Evolutionary conservation across 2,888 invertebrate genomes (phyloP).

Genomic region (Phortica okadai): DNA sequence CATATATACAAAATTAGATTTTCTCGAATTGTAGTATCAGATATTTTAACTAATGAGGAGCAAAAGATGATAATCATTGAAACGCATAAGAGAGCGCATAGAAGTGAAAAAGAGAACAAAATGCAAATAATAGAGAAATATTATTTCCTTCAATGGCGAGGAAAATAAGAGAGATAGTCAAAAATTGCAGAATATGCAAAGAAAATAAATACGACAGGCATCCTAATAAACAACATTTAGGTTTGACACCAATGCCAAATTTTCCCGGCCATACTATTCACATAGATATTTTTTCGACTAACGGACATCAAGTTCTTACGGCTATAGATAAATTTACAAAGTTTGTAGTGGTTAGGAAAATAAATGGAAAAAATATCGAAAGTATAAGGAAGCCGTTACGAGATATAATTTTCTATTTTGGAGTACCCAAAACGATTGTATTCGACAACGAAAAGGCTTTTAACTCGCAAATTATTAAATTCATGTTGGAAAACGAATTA

Average conservation of each 20-base stretch:
- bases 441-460: background rate
- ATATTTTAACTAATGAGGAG: background rate
- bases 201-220: constrained; percentile 43
- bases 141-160: too few relatives aligned
- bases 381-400: background rate
- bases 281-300: constrained; percentile 43
- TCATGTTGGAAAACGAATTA: background rate
- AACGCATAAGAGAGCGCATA: constrained; percentile 15
- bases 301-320: constrained; percentile 36
- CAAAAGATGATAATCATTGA: background rate
- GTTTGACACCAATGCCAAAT: constrained; percentile 41
- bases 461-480: background rate
- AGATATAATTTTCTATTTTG: background rate
- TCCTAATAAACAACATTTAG: constrained; percentile 31
- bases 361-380: too few relatives aligned
- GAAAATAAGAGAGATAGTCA: too few relatives aligned
- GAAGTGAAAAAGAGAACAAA: constrained; percentile 30
- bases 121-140: too few relatives aligned
- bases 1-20: background rate
- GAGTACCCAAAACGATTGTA: background rate
- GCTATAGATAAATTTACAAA: too few relatives aligned
- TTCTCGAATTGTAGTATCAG: constrained; percentile 25
- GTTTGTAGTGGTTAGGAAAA: background rate
- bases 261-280: constrained; percentile 43
- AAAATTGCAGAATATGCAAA: constrained; percentile 41